phyloP scores from a whole-genome alignment of 2,888 invertebrate species.

The Eupithecia subumbrata region DNA sequence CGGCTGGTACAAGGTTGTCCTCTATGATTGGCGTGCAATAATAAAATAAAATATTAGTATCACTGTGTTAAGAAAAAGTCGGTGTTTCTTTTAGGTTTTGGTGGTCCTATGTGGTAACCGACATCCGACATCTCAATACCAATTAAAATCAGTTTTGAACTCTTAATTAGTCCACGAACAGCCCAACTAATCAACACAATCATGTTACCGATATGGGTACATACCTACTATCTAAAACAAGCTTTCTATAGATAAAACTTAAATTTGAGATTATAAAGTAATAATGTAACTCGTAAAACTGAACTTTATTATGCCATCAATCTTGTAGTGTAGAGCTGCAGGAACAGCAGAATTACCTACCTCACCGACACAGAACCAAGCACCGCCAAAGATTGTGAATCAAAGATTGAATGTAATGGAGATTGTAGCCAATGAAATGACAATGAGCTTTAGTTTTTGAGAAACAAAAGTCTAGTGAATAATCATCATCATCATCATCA shows the following conservation, averaged over 20 bases:
- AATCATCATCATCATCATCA: no score
- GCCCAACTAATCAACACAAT: constrained; percentile 71
- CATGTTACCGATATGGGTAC: constrained; percentile 65
- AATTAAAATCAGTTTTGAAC: constrained; percentile 27
- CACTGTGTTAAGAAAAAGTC: not conserved
- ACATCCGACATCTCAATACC: constrained; percentile 4
- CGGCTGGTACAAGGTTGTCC: no score
- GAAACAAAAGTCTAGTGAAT: not conserved
- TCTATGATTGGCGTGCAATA: no score
- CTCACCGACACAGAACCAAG: not conserved
- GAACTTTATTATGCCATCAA: constrained; percentile 80
- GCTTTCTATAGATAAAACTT: constrained; percentile 79
- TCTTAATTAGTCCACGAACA: constrained; percentile 49
- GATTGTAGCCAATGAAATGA: not conserved
- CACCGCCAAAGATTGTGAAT: not conserved
- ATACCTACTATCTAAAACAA: constrained; percentile 71
- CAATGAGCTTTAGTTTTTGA: not conserved
- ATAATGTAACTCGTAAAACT: constrained; percentile 75
- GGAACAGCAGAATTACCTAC: not conserved
- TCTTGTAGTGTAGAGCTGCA: constrained; percentile 66
- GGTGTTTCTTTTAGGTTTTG: not conserved
- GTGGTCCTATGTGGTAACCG: not conserved
- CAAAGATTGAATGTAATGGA: not conserved
- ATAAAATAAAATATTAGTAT: no score
- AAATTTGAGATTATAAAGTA: constrained; percentile 78